phyloP scores from a whole-genome alignment of 2,113 vertebrate species.

The Chamaetylas fuelleborni region DNA sequence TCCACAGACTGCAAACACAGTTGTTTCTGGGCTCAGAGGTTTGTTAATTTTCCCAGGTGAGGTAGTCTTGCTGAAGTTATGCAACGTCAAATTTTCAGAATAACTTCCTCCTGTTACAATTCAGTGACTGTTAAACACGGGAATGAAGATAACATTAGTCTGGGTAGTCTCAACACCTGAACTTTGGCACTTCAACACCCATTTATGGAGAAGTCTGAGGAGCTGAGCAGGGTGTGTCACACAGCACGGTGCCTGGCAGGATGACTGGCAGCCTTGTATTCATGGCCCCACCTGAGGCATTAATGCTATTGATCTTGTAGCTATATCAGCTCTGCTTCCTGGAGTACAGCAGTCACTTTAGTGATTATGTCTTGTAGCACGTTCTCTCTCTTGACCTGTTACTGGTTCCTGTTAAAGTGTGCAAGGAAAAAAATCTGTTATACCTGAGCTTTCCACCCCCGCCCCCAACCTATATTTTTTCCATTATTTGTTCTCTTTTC shows the following conservation, averaged over 20 bases:
- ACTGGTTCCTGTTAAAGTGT: not conserved
- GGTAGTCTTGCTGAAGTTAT: not conserved
- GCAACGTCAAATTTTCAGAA: not conserved
- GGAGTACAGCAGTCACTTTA: not conserved
- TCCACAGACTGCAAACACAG: not conserved
- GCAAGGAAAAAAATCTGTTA: not conserved
- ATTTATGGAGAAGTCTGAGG: not conserved
- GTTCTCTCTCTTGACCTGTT: not conserved
- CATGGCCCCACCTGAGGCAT: not conserved
- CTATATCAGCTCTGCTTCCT: not conserved
- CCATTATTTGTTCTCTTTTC: not conserved
- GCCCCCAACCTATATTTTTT: not conserved
- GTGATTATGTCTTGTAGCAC: not conserved
- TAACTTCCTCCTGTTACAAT: not conserved
- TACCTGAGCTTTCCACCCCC: not conserved
- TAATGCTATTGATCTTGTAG: not conserved
- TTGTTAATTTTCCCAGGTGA: not conserved
- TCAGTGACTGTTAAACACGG: not conserved
- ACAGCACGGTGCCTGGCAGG: not conserved
- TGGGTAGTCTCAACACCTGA: not conserved
- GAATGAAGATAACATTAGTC: not conserved
- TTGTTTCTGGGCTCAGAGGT: not conserved
- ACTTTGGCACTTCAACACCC: not conserved
- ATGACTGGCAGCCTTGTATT: not conserved
- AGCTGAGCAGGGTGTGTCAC: not conserved